These are phyloP conservation scores for Pantherophis alleghaniensis DNA, from an alignment of 2,797 vertebrate genomes.

Conservation along the genomic window DNA sequence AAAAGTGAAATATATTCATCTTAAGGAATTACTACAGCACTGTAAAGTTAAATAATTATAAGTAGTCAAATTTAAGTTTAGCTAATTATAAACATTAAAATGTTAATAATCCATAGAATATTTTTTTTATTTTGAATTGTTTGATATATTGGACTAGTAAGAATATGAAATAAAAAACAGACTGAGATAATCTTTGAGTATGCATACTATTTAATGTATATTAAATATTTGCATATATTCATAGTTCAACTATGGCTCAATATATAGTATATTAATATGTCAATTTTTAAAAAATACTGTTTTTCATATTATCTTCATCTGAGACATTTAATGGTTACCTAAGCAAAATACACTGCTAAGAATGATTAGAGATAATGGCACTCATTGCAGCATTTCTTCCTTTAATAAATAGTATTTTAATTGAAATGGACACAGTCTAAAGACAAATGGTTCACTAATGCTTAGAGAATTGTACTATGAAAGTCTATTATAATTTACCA, in stretches of 20 bases:
- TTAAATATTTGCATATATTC: not conserved
- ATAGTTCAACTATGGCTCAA: not conserved
- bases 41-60: not conserved
- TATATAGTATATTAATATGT: not conserved
- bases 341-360: not conserved
- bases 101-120: slow-evolving; percentile 34
- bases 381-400: not conserved
- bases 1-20: not conserved
- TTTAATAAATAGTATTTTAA: not conserved
- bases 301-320: not conserved
- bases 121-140: too few species aligned
- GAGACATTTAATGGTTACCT: not conserved
- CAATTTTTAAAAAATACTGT: not conserved
- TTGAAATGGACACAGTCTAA: not conserved
- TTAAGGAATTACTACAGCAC: slow-evolving; percentile 13
- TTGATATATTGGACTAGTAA: too few species aligned
- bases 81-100: slow-evolving; percentile 37
- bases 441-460: not conserved
- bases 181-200: not conserved
- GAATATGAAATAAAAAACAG: too few species aligned
- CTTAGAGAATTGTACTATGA: not conserved
- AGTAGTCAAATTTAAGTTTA: slow-evolving; percentile 13
- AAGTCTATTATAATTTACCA: not conserved
- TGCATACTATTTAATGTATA: not conserved
- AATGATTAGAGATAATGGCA: not conserved